phyloP scores from a whole-genome alignment of 2,797 vertebrate genomes.

The Cuniculus paca region DNA sequence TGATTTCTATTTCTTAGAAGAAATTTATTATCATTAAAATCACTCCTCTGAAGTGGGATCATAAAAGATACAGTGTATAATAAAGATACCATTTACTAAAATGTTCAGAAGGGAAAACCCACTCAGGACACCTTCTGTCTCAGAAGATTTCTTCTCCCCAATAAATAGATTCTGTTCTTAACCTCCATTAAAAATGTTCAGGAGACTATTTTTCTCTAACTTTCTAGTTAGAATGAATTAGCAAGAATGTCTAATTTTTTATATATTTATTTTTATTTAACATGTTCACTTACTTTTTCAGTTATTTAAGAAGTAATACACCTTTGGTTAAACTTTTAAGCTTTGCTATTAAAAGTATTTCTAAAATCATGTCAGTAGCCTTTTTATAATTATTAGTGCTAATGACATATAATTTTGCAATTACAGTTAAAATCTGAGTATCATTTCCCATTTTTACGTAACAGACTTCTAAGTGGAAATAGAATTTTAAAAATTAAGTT shows the following conservation, averaged over 20 bases:
- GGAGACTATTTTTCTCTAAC: neutral
- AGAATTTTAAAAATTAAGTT: neutral
- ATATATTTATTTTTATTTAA: neutral
- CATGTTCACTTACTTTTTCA: neutral
- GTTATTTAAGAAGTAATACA: slow-evolving; percentile 19
- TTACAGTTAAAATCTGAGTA: slow-evolving; percentile 13
- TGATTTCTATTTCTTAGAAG: neutral
- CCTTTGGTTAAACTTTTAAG: neutral
- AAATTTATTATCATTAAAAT: slow-evolving; percentile 29
- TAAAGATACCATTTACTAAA: neutral
- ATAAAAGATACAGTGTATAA: neutral
- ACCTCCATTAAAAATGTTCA: neutral
- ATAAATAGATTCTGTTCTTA: neutral
- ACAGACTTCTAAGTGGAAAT: neutral
- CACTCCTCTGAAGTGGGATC: neutral
- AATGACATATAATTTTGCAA: neutral
- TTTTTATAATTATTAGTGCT: neutral
- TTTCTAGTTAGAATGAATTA: slow-evolving; percentile 38
- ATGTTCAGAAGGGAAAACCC: neutral
- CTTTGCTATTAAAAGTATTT: neutral
- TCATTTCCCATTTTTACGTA: neutral
- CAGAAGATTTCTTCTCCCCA: neutral
- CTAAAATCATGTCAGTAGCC: slow-evolving; percentile 4
- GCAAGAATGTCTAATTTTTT: neutral
- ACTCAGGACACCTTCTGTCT: neutral